Evolutionary conservation across 2,888 invertebrate species (phyloP).

Genomic region (Sesia apiformis): DNA sequence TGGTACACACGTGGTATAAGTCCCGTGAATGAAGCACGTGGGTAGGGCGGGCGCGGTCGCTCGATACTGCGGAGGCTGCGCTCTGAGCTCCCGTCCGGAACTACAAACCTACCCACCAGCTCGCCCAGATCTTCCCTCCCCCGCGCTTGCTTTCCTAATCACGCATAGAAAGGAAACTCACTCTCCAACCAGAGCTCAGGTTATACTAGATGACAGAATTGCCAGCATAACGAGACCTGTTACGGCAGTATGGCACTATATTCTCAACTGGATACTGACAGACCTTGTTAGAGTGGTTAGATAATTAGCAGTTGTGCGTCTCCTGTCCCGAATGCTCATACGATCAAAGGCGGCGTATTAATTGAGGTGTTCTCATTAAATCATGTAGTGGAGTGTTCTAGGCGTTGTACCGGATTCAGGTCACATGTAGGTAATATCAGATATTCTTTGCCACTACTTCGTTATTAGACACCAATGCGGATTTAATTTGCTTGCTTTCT

Average conservation of each 20-base stretch:
- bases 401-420: not conserved
- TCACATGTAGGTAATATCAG: not conserved
- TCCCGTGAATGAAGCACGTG: constrained; percentile 48
- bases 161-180: not conserved
- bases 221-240: not conserved
- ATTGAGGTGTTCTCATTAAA: constrained; percentile 13
- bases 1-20: not conserved
- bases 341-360: constrained; percentile 13
- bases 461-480: too few species aligned
- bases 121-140: not conserved
- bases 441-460: too few species aligned
- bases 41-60: constrained; percentile 43
- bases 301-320: constrained; percentile 10
- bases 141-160: not conserved
- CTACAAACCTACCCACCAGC: constrained; percentile 8
- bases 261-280: not conserved
- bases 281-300: constrained; percentile 9
- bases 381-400: constrained; percentile 9
- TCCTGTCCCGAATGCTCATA: not conserved
- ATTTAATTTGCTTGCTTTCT: too few species aligned
- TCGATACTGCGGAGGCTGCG: constrained; percentile 61
- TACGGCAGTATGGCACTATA: not conserved
- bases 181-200: not conserved
- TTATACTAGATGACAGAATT: not conserved
- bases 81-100: constrained; percentile 39